These are phyloP conservation scores for Charadrius vociferus DNA, from an alignment of 2,113 vertebrate genomes.

Conservation along the genomic window DNA sequence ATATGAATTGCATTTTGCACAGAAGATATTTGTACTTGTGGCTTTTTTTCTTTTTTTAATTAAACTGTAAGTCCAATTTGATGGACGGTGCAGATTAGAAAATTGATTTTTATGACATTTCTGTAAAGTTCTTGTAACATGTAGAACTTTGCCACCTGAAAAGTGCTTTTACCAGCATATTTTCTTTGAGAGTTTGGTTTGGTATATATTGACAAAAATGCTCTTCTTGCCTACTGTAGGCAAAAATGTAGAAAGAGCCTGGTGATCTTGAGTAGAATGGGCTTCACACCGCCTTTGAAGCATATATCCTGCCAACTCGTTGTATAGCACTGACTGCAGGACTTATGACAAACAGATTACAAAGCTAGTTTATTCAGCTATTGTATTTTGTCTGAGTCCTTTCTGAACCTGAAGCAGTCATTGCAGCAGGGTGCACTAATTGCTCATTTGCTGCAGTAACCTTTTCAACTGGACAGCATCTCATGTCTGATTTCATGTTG, in stretches of 20 bases:
- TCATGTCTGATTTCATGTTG: slow-evolving; percentile 25
- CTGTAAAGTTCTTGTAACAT: not conserved
- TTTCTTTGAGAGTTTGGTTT: not conserved
- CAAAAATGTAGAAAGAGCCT: not conserved
- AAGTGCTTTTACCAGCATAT: not conserved
- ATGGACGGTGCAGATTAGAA: not conserved
- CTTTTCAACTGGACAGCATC: slow-evolving; percentile 69
- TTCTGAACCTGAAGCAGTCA: slow-evolving; percentile 27
- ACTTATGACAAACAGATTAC: slow-evolving; percentile 61
- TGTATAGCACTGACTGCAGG: not conserved
- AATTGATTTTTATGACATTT: not conserved
- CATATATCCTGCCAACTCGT: not conserved
- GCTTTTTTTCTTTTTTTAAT: not conserved
- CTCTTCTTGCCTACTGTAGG: not conserved
- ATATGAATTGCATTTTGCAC: not conserved
- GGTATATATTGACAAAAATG: not conserved
- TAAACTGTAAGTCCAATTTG: not conserved
- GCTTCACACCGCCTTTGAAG: rapidly evolving
- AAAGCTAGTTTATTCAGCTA: slow-evolving; percentile 51
- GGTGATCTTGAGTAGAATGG: not conserved
- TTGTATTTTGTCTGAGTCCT: slow-evolving; percentile 23
- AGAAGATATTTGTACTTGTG: not conserved
- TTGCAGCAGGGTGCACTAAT: slow-evolving; percentile 65
- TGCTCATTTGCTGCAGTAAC: slow-evolving; percentile 70
- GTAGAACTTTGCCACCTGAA: not conserved